A percentile compares a stretch with the other conserved stretches of the same genome.
phyloP scores from a whole-genome alignment of 2,888 invertebrate species.

The Chloromyia formosa region DNA sequence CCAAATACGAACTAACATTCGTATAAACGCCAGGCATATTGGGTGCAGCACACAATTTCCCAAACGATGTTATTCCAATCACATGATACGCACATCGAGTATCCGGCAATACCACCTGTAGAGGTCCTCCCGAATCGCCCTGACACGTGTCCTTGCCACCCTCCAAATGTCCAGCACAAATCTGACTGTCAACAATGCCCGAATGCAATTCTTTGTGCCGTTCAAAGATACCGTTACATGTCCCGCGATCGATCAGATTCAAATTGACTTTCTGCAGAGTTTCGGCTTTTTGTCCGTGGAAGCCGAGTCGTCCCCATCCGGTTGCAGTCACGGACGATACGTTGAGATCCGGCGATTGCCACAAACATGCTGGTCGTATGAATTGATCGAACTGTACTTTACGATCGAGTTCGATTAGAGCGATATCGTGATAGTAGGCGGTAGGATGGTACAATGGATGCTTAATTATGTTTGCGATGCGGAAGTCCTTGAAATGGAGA shows the following conservation, averaged over 20 bases:
- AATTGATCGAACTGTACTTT: constrained; percentile 54
- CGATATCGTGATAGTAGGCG: constrained; percentile 70
- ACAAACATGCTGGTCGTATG: constrained; percentile 62
- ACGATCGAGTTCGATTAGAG: constrained; percentile 65
- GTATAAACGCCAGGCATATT: constrained; percentile 48
- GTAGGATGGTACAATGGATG: constrained; percentile 67
- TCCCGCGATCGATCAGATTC: constrained; percentile 48
- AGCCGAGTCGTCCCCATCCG: constrained; percentile 62
- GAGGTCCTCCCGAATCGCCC: constrained; percentile 53
- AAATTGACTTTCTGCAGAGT: constrained; percentile 62
- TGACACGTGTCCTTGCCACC: constrained; percentile 50
- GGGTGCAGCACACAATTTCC: constrained; percentile 42
- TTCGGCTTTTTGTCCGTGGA: constrained; percentile 59
- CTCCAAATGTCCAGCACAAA: constrained; percentile 49
- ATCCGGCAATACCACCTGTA: constrained; percentile 30
- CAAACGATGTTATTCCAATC: constrained; percentile 46
- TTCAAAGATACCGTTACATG: constrained; percentile 29
- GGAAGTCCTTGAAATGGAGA: constrained; percentile 61
- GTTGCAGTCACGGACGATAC: constrained; percentile 57
- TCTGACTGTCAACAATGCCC: constrained; percentile 47
- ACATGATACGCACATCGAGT: constrained; percentile 15
- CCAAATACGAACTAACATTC: constrained; percentile 44
- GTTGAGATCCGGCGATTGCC: constrained; percentile 55
- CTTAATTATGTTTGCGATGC: constrained; percentile 62
- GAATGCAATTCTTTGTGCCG: constrained; percentile 4